Base-by-base conservation (phyloP, 1,140 invertebrate genomes). In the Drosophila kikkawai region DNA sequence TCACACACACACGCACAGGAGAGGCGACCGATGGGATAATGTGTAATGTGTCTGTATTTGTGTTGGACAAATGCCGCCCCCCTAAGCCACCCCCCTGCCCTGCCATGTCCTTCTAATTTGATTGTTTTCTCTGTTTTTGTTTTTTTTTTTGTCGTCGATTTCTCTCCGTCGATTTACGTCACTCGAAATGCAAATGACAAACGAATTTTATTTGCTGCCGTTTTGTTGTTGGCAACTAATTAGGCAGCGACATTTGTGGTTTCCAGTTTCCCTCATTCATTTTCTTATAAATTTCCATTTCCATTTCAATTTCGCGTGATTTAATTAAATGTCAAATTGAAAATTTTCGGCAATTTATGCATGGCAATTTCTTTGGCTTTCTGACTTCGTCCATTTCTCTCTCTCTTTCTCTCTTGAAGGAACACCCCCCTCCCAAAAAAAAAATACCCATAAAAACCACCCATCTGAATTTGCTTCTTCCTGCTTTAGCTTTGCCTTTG, bases 291-390 rank as follows among this genome's bases (percentile, higher is more conserved):
- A 19, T 50, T 67, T 45, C 59, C 36, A 39, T 48, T 70, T 39
- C 68, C 22, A 80, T 83, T 86, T 70, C 64, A 76, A 88, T 75
- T 80, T 81, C 65, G 78, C 69, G 74, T 88, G 85, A 88, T 90
- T 88, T 88, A 90, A 88, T 88, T 88, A 90, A 90, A 90, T 76
- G 70, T 60, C 78, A 85, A 85, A 90, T 75, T 77, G 78, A 85
- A 85, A 79, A 61, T 73, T 70, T 66, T 75, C 51, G 53, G 65
- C 70, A 67, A 82, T 87, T 86, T 82, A 79, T 86, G 82, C 82
- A 75, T 73, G 74, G 77, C 50, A 50, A 58, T 68, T 45, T 44
- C 19, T 36, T 15, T 17, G 59, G 34, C 39, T 32, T 29, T 51
- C 29, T 11, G 29, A 2, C 15, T 45, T 1, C 37, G 13, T 45